Evolutionary conservation across 2,113 vertebrate species (phyloP).

Genomic region (Dasyprocta punctata): DNA sequence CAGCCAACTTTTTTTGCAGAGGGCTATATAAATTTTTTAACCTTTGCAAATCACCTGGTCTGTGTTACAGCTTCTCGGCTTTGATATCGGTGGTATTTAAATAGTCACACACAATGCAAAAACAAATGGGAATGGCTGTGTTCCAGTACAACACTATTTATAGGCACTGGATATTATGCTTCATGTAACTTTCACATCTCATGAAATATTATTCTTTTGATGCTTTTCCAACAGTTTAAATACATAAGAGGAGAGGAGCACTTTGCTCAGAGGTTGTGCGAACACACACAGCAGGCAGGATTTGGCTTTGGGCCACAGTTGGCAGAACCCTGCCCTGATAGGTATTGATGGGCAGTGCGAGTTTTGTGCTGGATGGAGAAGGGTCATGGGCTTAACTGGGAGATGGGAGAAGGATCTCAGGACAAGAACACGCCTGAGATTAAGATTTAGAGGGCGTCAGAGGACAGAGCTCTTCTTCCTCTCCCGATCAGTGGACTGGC

Average conservation of each 20-base stretch:
- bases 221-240: constrained; percentile 39
- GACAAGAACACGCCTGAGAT: not conserved
- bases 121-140: not conserved
- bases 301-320: not conserved
- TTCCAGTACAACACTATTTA: constrained; percentile 38
- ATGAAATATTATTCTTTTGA: constrained; percentile 42
- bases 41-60: not conserved
- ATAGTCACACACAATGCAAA: not conserved
- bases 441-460: not conserved
- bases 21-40: constrained; percentile 45
- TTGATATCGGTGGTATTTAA: not conserved
- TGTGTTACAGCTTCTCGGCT: constrained; percentile 6
- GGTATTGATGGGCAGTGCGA: not conserved
- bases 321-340: not conserved
- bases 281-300: not conserved
- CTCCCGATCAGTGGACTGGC: not conserved
- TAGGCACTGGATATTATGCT: constrained; percentile 22
- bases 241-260: not conserved
- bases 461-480: constrained; percentile 18
- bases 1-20: constrained; percentile 2
- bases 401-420: not conserved
- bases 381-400: not conserved
- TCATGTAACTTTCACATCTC: constrained; percentile 25
- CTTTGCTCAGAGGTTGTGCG: not conserved
- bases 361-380: not conserved